Percentiles rank a stretch among this genome's conserved stretches.
These are phyloP conservation scores for Palythoa caribaeorum DNA, from an alignment of 92 coral and sea anemone genomes.

Conservation along the genomic window DNA sequence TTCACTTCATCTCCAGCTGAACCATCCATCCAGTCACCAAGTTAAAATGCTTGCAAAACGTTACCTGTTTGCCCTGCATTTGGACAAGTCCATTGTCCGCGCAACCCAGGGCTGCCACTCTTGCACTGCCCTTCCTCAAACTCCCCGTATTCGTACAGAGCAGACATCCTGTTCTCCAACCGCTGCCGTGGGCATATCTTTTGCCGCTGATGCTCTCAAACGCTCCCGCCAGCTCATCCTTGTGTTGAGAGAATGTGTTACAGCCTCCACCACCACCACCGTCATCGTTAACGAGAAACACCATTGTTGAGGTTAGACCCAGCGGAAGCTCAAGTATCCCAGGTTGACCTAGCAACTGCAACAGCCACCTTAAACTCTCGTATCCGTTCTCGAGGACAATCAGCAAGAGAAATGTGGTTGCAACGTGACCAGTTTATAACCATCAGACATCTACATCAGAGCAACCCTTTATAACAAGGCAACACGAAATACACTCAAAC, in stretches of 20 bases:
- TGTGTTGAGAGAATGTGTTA: too few species aligned
- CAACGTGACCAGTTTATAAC: too few species aligned
- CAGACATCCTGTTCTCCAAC: too few species aligned
- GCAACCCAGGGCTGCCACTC: not conserved
- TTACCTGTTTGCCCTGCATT: not conserved
- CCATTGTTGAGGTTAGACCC: too few species aligned
- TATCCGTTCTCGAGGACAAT: too few species aligned
- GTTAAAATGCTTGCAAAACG: too few species aligned
- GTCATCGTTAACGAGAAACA: not conserved
- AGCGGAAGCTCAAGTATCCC: too few species aligned
- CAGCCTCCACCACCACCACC: not conserved
- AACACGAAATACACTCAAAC: conserved; percentile 34
- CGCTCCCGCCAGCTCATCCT: not conserved
- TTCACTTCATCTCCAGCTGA: not conserved
- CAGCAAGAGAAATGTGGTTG: too few species aligned
- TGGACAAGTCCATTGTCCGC: not conserved
- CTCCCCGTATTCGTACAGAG: not conserved
- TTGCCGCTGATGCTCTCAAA: conserved; percentile 8
- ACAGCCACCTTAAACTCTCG: too few species aligned
- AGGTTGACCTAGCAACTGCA: too few species aligned
- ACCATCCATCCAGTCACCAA: too few species aligned
- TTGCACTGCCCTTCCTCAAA: not conserved
- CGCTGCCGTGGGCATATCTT: not conserved
- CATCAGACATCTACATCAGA: too few species aligned
- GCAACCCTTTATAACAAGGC: not conserved